A percentile compares a stretch with the other conserved stretches of the same genome.
phyloP scores from a whole-genome alignment of 2,888 invertebrate species.

The Archips xylosteana region DNA sequence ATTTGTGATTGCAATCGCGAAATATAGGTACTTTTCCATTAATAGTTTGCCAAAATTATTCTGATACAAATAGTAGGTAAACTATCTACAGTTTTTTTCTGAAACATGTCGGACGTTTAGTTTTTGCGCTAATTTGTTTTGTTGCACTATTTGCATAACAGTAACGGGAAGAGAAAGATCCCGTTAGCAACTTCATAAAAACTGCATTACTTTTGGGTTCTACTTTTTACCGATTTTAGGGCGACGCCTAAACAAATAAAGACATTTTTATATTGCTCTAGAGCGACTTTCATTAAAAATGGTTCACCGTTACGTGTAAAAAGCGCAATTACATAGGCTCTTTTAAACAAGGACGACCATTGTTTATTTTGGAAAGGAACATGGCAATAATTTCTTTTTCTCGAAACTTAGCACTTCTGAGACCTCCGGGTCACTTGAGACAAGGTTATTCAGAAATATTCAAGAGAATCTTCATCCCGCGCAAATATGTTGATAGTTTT shows the following conservation, averaged over 20 bases:
- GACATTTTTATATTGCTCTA: constrained; percentile 69
- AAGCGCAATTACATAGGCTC: constrained; percentile 18
- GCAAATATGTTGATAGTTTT: no score
- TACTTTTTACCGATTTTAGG: constrained; percentile 78
- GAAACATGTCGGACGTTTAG: constrained; percentile 49
- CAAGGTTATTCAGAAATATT: no score
- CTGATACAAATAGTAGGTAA: background rate
- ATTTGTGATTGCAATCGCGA: no score
- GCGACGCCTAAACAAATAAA: constrained; percentile 73
- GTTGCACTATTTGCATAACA: constrained; percentile 58
- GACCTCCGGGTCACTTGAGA: no score
- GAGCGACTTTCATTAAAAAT: constrained; percentile 50
- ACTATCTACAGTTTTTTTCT: background rate
- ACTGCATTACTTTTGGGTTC: constrained; percentile 70
- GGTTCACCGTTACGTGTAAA: constrained; percentile 39
- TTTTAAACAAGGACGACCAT: constrained; percentile 36
- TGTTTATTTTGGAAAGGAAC: constrained; percentile 35
- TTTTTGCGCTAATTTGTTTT: constrained; percentile 64
- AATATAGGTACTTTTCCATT: no score
- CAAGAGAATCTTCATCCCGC: no score
- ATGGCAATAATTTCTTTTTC: constrained; percentile 27
- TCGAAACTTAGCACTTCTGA: background rate
- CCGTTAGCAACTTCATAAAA: constrained; percentile 54
- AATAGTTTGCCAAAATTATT: no score
- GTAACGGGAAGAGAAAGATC: constrained; percentile 47